These are phyloP conservation scores for Dicerorhinus sumatrensis DNA, from an alignment of 2,113 vertebrate species.

Conservation along the genomic window DNA sequence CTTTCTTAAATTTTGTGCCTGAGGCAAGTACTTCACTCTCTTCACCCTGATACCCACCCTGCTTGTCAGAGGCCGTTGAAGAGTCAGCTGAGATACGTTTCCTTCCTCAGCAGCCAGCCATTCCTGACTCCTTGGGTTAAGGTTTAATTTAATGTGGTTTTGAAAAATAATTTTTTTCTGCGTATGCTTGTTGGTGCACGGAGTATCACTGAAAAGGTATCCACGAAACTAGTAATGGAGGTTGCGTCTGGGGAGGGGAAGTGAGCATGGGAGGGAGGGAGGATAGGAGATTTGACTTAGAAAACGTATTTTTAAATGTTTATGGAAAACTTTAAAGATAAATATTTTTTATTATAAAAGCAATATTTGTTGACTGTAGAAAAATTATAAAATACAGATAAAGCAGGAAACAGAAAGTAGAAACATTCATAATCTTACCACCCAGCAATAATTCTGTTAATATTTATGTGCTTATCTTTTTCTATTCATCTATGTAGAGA, in stretches of 20 bases:
- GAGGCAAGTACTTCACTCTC: background rate
- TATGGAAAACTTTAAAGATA: conserved; percentile 1
- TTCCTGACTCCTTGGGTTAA: background rate
- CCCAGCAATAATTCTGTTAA: background rate
- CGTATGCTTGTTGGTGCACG: background rate
- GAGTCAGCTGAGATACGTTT: background rate
- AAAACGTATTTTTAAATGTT: background rate
- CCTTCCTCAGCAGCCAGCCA: background rate
- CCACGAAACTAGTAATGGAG: background rate
- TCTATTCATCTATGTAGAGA: background rate
- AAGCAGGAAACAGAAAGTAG: conserved; percentile 14
- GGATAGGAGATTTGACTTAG: background rate
- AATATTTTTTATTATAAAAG: background rate
- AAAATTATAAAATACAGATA: conserved; percentile 3
- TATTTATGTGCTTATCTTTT: background rate
- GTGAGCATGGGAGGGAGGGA: background rate
- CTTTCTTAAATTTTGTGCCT: background rate
- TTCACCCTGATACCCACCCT: background rate
- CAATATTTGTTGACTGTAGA: background rate
- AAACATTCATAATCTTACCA: background rate
- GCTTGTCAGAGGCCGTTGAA: background rate
- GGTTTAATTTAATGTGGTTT: conserved; percentile 29
- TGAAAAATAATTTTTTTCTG: background rate
- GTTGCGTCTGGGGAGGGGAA: background rate
- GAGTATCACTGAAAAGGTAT: background rate